Conservation (phyloP, 2,113 vertebrate species). For the Urocolius indicus region DNA sequence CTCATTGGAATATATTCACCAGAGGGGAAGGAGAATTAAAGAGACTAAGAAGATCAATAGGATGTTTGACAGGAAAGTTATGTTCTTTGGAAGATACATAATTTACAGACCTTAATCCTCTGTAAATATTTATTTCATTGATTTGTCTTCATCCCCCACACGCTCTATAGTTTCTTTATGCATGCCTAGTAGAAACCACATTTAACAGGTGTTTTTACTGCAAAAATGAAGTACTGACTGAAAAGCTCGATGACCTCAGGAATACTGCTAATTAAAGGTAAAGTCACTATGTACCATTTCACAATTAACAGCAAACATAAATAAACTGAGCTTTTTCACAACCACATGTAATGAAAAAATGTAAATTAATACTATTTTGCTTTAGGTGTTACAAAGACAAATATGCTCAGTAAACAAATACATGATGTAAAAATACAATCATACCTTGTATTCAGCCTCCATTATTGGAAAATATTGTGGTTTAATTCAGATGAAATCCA, state of each 20-base stretch:
- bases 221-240: neutral
- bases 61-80: constrained; percentile 25
- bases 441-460: neutral
- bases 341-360: neutral
- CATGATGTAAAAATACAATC: neutral
- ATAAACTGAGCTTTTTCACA: neutral
- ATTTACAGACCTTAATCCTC: constrained; percentile 57
- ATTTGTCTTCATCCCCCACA: constrained; percentile 5
- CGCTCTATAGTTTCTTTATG: neutral
- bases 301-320: neutral
- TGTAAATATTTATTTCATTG: constrained; percentile 74
- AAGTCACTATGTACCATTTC: neutral
- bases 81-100: constrained; percentile 38
- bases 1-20: neutral
- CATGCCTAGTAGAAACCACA: neutral
- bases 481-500: constrained; percentile 1
- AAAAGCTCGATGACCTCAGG: neutral
- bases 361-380: neutral
- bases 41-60: constrained; percentile 29
- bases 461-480: neutral
- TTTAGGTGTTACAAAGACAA: neutral
- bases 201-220: neutral
- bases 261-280: constrained; percentile 5
- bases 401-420: neutral
- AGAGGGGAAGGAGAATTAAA: neutral